These are phyloP conservation scores for Hemistola chrysoprasaria DNA, from an alignment of 2,888 invertebrate genomes.

Conservation along the genomic window DNA sequence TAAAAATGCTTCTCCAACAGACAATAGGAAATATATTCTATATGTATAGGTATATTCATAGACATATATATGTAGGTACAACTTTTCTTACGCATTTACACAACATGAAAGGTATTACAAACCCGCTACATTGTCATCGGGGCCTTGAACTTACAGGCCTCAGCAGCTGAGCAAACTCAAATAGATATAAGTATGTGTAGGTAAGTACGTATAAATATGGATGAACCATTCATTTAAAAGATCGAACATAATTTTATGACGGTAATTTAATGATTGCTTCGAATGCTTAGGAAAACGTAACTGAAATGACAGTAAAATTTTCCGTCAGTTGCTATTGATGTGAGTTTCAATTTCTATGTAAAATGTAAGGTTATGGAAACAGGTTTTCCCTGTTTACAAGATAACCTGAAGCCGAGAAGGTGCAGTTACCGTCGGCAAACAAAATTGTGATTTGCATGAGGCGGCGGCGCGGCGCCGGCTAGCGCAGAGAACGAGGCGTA, in stretches of 20 bases:
- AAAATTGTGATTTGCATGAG: slow-evolving; percentile 77
- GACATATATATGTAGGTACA: no score
- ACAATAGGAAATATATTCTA: no score
- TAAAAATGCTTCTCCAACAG: no score
- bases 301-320: neutral
- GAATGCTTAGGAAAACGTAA: slow-evolving; percentile 1
- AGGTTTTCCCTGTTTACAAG: slow-evolving; percentile 49
- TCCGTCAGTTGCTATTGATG: neutral
- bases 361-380: slow-evolving; percentile 6
- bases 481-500: slow-evolving; percentile 48
- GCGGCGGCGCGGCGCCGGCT: slow-evolving; percentile 51
- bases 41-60: no score
- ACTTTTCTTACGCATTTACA: no score
- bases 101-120: no score
- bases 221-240: slow-evolving; percentile 38
- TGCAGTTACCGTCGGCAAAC: slow-evolving; percentile 74
- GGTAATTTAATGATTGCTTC: slow-evolving; percentile 13
- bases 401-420: slow-evolving; percentile 62
- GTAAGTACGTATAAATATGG: slow-evolving; percentile 36
- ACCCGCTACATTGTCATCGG: slow-evolving; percentile 47
- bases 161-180: slow-evolving; percentile 59
- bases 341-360: slow-evolving; percentile 2
- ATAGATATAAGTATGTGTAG: slow-evolving; percentile 35
- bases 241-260: slow-evolving; percentile 26
- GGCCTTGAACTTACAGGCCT: slow-evolving; percentile 69